Conservation (phyloP, 2,797 vertebrate genomes). For the Glyptemys insculpta region DNA sequence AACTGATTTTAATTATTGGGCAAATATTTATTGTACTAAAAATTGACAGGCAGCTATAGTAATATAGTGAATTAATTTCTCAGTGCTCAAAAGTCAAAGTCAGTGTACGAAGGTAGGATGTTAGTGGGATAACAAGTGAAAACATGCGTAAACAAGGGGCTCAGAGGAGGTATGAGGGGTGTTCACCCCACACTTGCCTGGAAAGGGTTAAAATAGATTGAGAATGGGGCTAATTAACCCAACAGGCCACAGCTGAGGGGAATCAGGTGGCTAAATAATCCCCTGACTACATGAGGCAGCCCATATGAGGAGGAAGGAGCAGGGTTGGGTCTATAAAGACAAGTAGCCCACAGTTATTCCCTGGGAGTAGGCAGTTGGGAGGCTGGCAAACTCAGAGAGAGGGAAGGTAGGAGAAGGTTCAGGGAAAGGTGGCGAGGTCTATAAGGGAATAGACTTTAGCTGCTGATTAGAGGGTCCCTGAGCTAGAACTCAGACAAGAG, state of each 20-base stretch:
- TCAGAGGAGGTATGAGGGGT: not conserved
- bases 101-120: fast-evolving
- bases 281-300: not conserved
- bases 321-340: not conserved
- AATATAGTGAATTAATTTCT: not conserved
- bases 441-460: not conserved
- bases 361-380: not conserved
- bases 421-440: not conserved
- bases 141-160: fast-evolving
- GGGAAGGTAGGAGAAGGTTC: too few species aligned
- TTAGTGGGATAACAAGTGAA: not conserved
- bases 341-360: not conserved
- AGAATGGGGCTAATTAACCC: not conserved
- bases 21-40: not conserved
- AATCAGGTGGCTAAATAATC: not conserved
- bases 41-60: not conserved
- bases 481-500: not conserved
- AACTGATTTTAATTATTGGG: not conserved
- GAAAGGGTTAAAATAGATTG: not conserved
- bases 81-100: not conserved
- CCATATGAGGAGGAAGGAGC: not conserved
- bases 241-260: not conserved
- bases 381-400: not conserved
- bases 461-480: not conserved
- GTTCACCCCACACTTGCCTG: not conserved